Percentiles rank a stretch among this genome's conserved stretches.
These are phyloP conservation scores for Helicorthomorpha holstii DNA, from an alignment of 1,140 invertebrate genomes.

Conservation along the genomic window DNA sequence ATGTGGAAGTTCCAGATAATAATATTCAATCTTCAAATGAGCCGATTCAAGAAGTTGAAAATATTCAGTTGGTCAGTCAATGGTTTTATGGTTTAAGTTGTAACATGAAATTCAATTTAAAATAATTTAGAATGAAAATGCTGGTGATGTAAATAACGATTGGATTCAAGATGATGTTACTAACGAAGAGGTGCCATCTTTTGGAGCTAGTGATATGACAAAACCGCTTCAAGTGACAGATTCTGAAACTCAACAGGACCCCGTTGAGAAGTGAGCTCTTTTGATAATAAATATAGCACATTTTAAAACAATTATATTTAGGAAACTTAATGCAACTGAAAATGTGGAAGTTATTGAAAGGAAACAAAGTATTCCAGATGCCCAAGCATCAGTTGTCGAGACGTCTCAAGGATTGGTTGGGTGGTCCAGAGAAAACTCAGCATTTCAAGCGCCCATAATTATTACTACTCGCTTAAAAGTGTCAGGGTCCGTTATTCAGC, in stretches of 20 bases:
- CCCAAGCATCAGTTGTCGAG: not conserved
- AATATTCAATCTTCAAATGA: no score
- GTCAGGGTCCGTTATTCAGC: conserved; percentile 10
- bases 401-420: not conserved
- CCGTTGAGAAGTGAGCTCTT: no score
- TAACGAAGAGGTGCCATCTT: not conserved
- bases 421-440: not conserved
- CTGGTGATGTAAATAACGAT: not conserved
- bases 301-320: not conserved
- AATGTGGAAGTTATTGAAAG: not conserved
- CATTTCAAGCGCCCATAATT: not conserved
- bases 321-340: not conserved
- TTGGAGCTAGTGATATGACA: not conserved
- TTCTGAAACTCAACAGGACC: no score
- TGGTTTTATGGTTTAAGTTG: no score
- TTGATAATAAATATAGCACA: no score
- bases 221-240: no score
- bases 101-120: no score
- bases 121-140: not conserved
- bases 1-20: no score
- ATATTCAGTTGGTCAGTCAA: no score
- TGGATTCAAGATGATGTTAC: not conserved
- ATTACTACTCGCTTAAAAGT: not conserved
- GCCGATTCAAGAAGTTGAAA: no score
- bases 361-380: no score